A percentile compares a stretch with the other conserved stretches of the same genome.
Conservation (phyloP, 2,797 vertebrate species). For the Heliangelus exortis region DNA sequence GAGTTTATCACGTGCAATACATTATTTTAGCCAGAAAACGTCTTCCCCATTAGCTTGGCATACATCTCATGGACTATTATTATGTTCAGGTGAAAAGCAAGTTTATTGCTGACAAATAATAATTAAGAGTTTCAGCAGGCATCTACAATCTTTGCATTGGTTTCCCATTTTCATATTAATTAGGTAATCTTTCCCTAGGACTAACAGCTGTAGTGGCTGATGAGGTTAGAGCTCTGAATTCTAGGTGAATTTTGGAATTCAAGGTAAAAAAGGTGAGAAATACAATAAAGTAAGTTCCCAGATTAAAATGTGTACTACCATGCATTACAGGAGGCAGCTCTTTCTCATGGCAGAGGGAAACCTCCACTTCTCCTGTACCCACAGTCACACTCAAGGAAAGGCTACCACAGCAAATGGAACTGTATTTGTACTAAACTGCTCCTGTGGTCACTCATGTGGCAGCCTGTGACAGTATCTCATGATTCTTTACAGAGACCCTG, state of each 20-base stretch:
- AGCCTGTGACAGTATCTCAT: not conserved
- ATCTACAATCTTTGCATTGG: not conserved
- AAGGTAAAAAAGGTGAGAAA: not conserved
- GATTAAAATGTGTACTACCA: not conserved
- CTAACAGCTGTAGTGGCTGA: not conserved
- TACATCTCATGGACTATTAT: not conserved
- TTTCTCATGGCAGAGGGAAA: not conserved
- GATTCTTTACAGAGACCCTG: not conserved
- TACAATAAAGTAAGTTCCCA: not conserved
- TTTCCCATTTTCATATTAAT: not conserved
- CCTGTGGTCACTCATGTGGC: not conserved
- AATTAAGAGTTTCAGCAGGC: not conserved
- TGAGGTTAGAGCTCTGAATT: not conserved
- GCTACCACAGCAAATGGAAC: not conserved
- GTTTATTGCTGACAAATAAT: not conserved
- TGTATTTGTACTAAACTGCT: not conserved
- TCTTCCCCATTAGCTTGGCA: not conserved
- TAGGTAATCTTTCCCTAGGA: not conserved
- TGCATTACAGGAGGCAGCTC: not conserved
- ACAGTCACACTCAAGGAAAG: not conserved
- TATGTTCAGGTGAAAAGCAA: not conserved
- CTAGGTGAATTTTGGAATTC: not conserved
- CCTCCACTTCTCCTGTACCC: not conserved
- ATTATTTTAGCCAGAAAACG: not conserved
- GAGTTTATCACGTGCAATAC: not conserved